Conservation (phyloP, 2,113 vertebrate species). For the Cryptomyrus ogoouensis region DNA sequence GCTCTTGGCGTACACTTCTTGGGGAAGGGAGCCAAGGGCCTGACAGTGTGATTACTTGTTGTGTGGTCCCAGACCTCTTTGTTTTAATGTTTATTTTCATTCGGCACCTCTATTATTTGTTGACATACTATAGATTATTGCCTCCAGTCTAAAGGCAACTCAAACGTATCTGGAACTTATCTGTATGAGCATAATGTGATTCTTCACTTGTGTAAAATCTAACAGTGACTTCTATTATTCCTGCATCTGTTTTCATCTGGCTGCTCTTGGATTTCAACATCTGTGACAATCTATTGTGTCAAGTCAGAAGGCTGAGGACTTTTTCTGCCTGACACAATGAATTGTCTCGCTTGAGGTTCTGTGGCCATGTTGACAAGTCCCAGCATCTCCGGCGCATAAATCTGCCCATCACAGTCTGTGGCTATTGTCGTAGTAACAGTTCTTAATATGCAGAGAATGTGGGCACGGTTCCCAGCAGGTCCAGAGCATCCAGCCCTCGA, state of each 20-base stretch:
- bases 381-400: not conserved
- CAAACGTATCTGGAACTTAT: not conserved
- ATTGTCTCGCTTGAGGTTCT: not conserved
- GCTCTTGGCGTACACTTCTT: not conserved
- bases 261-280: not conserved
- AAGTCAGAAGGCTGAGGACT: not conserved
- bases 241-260: not conserved
- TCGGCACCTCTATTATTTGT: not conserved
- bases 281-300: not conserved
- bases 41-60: not conserved
- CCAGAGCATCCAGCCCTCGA: not conserved
- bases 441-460: not conserved
- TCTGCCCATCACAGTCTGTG: not conserved
- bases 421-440: slow-evolving; percentile 9
- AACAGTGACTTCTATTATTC: not conserved
- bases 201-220: not conserved
- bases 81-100: not conserved
- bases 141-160: not conserved
- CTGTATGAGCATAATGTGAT: not conserved
- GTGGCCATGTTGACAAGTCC: not conserved
- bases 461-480: not conserved
- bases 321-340: not conserved
- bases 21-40: not conserved
- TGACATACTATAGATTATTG: not conserved
- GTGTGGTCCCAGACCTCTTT: not conserved